phyloP scores from a whole-genome alignment of 2,888 invertebrate species.

The Pandemis heparana region DNA sequence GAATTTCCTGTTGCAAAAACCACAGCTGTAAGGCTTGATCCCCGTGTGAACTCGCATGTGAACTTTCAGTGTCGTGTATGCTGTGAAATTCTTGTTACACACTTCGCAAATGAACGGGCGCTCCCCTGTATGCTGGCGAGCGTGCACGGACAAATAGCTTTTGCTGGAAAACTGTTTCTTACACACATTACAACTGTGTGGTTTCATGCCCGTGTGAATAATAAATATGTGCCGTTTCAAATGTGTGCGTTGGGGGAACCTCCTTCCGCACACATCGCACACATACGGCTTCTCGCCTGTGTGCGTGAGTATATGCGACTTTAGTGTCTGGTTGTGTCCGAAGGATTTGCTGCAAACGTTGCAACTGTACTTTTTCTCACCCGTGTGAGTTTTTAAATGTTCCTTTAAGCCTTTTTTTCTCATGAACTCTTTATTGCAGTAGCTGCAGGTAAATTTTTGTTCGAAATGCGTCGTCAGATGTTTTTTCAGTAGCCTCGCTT shows the following conservation, averaged over 20 bases:
- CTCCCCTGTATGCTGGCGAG: slow-evolving; percentile 73
- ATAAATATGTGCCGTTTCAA: slow-evolving; percentile 74
- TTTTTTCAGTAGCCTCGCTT: slow-evolving; percentile 64
- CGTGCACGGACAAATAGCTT: slow-evolving; percentile 75
- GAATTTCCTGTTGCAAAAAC: slow-evolving; percentile 71
- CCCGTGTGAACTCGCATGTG: slow-evolving; percentile 78
- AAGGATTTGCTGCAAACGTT: slow-evolving; percentile 57
- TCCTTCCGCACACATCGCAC: slow-evolving; percentile 72
- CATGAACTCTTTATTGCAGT: slow-evolving; percentile 70
- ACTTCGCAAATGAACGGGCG: slow-evolving; percentile 73
- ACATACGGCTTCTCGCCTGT: slow-evolving; percentile 75
- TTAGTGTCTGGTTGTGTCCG: slow-evolving; percentile 74
- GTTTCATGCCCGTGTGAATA: slow-evolving; percentile 72
- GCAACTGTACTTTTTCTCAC: slow-evolving; percentile 69
- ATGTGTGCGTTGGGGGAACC: slow-evolving; percentile 75
- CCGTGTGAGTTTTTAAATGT: slow-evolving; percentile 74
- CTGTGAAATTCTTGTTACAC: slow-evolving; percentile 75
- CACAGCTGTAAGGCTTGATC: slow-evolving; percentile 72
- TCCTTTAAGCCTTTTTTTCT: slow-evolving; percentile 74
- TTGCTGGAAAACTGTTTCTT: slow-evolving; percentile 76
- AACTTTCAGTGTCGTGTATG: slow-evolving; percentile 75
- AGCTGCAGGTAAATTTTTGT: slow-evolving; percentile 67
- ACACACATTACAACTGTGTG: slow-evolving; percentile 69
- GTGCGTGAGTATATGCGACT: slow-evolving; percentile 74
- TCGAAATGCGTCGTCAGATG: slow-evolving; percentile 67